These are phyloP conservation scores for Thalassoma bifasciatum DNA, from an alignment of 2,113 vertebrate species.

Conservation along the genomic window DNA sequence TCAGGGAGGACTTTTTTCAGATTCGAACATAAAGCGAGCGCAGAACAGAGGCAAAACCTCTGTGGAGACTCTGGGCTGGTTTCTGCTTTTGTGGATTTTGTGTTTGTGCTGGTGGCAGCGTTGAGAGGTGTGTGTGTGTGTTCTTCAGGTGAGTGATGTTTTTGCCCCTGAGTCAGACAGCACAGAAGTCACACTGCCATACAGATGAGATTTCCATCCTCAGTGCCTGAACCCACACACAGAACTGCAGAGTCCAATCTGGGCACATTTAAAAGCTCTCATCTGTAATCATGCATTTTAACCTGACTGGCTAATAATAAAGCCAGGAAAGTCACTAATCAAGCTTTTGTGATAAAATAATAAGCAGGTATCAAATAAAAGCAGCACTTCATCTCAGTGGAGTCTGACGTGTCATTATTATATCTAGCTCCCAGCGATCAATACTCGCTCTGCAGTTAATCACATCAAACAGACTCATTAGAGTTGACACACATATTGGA, in stretches of 20 bases:
- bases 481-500: conserved; percentile 15
- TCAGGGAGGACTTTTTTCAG: background rate
- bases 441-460: conserved; percentile 67
- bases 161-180: conserved; percentile 20
- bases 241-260: background rate
- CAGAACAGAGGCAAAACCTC: conserved; percentile 2
- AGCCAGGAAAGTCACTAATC: background rate
- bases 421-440: conserved; percentile 42
- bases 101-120: conserved; percentile 24
- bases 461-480: conserved; percentile 64
- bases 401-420: conserved; percentile 12
- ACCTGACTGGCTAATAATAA: background rate
- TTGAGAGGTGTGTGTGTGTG: conserved; percentile 3
- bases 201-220: conserved; percentile 34
- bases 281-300: background rate
- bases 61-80: background rate
- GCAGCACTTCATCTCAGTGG: conserved; percentile 11
- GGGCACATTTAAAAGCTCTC: background rate
- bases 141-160: conserved; percentile 10
- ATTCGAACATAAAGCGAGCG: background rate
- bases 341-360: background rate
- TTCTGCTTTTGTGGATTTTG: conserved; percentile 17
- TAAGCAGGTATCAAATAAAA: background rate
- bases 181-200: background rate
- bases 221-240: background rate